Conservation (phyloP, 2,113 vertebrate species). For the Pangasianodon gigas region DNA sequence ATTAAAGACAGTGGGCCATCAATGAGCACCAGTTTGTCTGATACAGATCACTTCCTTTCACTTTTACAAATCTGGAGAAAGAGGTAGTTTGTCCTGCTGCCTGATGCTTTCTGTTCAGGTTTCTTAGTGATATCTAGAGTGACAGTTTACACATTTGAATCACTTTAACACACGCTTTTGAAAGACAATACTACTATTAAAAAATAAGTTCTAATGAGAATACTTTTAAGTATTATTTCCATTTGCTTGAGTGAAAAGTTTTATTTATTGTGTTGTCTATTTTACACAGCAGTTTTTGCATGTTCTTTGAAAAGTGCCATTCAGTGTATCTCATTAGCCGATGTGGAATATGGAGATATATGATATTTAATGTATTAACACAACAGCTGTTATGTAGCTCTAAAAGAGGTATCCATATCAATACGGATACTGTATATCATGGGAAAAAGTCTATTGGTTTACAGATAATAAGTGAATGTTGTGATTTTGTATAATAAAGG, state of each 20-base stretch:
- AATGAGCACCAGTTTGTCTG: background rate
- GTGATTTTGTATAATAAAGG: background rate
- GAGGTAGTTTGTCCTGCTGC: background rate
- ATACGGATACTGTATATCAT: background rate
- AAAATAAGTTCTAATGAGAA: background rate
- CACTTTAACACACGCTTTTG: background rate
- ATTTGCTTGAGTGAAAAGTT: background rate
- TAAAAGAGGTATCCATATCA: background rate
- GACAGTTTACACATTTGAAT: background rate
- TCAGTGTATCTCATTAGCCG: background rate
- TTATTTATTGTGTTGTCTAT: background rate
- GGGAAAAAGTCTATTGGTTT: background rate
- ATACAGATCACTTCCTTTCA: background rate
- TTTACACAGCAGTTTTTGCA: background rate
- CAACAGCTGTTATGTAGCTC: background rate
- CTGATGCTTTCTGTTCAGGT: background rate
- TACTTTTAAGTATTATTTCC: background rate
- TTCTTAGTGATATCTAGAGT: background rate
- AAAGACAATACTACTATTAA: background rate
- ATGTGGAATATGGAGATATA: background rate
- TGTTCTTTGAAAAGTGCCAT: background rate
- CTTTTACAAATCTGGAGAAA: conserved; percentile 3
- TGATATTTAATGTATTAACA: background rate
- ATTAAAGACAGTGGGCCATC: background rate
- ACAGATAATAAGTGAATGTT: background rate